Base-by-base conservation (phyloP, 1,140 invertebrate genomes). In the Micrasema longulum region DNA sequence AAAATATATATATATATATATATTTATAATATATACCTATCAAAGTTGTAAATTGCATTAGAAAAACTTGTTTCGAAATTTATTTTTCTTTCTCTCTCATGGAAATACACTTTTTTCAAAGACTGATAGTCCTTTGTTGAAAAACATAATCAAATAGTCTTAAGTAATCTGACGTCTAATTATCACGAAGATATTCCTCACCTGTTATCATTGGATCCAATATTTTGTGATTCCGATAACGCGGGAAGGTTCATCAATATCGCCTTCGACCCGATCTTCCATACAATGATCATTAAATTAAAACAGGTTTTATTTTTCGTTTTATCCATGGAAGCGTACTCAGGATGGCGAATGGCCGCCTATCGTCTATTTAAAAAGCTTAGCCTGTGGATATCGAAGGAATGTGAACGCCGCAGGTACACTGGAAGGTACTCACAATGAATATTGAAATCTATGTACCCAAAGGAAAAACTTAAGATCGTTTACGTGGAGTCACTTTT, bases 211-310 rank as follows among this genome's bases (percentile, higher is more conserved):
- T 38, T 57, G 23, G n/a, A 57, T 57, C 16, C n/a, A 31, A 35
- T 57, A 57, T 38, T 57, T 38, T 18, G 31, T 57, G 26, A 57
- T 57, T 38, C 53, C 9, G 20, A 35, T 38, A 57, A 36, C 26
- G 20, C 9, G 53, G 26, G n/a, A n/a, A n/a, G 14, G 20, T 10
- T 18, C 66, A 73, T 73, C 71, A 63, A 73, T 73, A 73, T 43
- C 68, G 64, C 55, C 65, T 26, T 63, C 45, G 67, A 63, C 14
- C 35, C 67, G 48, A 53, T 60, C 60, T 70, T 43, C 67, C 72
- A 41, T 69, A 48, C 35, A 48, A 62, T 67, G 72, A 70, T 73
- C 72, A 70, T 73, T 69, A 73, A 73, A 73, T 73, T 73, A 69
- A 57, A 73, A 73, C 72, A 43, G 72, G 72, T 73, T 73, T 73